Evolutionary conservation across 2,113 vertebrate genomes (phyloP).

Genomic region (Cyanoramphus novaezelandiae): DNA sequence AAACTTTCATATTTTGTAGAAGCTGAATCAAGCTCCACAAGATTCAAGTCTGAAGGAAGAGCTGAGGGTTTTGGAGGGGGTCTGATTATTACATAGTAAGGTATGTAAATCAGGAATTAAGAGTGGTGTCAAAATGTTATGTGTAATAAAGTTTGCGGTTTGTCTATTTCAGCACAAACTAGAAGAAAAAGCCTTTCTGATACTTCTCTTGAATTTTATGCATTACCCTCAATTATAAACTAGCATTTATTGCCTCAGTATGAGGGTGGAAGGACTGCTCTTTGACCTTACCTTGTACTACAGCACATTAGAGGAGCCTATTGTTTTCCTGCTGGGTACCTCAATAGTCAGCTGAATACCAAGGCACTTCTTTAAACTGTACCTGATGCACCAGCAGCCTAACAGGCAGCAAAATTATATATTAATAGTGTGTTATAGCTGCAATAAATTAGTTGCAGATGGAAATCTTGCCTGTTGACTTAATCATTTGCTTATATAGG

Average conservation of each 20-base stretch:
- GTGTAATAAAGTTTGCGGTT: neutral
- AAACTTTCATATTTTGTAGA: neutral
- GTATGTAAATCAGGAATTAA: neutral
- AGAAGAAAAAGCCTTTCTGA: neutral
- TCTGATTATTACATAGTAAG: neutral
- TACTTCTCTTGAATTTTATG: neutral
- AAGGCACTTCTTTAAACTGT: neutral
- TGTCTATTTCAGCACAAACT: neutral
- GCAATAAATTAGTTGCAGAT: neutral
- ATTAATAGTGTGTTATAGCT: neutral
- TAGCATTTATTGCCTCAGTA: neutral
- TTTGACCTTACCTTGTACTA: neutral
- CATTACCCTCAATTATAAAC: neutral
- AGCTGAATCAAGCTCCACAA: neutral
- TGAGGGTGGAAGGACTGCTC: neutral
- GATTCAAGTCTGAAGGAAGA: neutral
- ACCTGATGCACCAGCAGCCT: neutral
- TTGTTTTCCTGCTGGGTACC: neutral
- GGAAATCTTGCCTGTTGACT: neutral
- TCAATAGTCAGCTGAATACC: neutral
- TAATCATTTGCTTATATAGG: neutral
- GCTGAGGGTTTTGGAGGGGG: accelerated
- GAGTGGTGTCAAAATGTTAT: neutral
- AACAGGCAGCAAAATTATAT: neutral
- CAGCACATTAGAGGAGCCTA: accelerated